These are phyloP conservation scores for Labroides dimidiatus DNA, from an alignment of 2,797 vertebrate genomes.

Conservation along the genomic window DNA sequence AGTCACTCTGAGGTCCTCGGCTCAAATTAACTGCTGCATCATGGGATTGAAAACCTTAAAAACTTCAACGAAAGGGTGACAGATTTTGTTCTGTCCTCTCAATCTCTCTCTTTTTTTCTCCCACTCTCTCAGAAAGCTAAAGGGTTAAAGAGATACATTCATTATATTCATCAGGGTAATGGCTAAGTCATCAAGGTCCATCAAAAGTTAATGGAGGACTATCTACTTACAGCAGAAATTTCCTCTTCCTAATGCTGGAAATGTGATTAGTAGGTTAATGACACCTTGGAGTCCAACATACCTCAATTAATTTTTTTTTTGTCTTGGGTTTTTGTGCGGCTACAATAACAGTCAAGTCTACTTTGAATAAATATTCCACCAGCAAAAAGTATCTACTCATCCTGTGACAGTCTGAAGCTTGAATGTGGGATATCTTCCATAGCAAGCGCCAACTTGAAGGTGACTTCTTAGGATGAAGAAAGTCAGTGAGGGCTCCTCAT, in stretches of 20 bases:
- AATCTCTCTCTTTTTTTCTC: constrained; percentile 30
- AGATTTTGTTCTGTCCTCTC: constrained; percentile 17
- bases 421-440: constrained; percentile 18
- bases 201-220: constrained; percentile 78
- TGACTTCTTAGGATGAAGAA: constrained; percentile 39
- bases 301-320: constrained; percentile 55
- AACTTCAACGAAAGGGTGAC: neutral
- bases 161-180: constrained; percentile 68
- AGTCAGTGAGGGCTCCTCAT: constrained; percentile 42
- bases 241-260: constrained; percentile 72
- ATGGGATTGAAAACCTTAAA: constrained; percentile 36
- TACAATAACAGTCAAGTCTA: constrained; percentile 81
- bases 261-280: constrained; percentile 59
- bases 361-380: constrained; percentile 60
- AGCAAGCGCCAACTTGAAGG: constrained; percentile 25
- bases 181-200: constrained; percentile 71
- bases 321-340: constrained; percentile 58
- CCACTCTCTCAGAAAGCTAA: constrained; percentile 54
- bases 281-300: constrained; percentile 42
- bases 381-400: constrained; percentile 56
- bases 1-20: constrained; percentile 47
- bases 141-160: constrained; percentile 73
- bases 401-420: constrained; percentile 37
- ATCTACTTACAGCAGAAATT: constrained; percentile 76
- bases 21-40: constrained; percentile 49